These are phyloP conservation scores for Apogon talboti DNA, from an alignment of 2,797 vertebrate genomes.

Conservation along the genomic window DNA sequence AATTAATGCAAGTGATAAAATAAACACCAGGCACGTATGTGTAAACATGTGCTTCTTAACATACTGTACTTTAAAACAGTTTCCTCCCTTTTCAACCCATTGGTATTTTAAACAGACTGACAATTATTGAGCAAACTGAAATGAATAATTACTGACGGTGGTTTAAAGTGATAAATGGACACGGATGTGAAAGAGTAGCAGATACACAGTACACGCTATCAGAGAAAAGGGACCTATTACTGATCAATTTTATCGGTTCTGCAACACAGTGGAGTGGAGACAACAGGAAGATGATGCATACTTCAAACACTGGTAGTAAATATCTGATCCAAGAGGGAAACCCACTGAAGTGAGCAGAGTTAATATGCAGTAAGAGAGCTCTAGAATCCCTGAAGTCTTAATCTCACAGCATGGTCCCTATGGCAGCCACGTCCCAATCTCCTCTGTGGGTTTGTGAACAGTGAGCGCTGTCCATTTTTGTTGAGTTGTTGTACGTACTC, in stretches of 20 bases:
- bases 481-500: no score
- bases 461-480: no score
- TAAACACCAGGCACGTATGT: conserved; percentile 12
- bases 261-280: no score
- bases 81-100: conserved; percentile 7
- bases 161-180: conserved; percentile 37
- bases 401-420: neutral
- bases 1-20: conserved; percentile 41
- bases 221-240: conserved; percentile 34
- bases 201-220: conserved; percentile 31
- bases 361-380: conserved; percentile 13
- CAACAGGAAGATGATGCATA: conserved; percentile 11
- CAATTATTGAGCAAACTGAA: conserved; percentile 17
- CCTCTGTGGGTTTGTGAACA: no score
- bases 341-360: conserved; percentile 7
- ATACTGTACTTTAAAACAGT: neutral
- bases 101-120: neutral
- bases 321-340: conserved; percentile 40
- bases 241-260: conserved; percentile 47
- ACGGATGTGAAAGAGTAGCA: conserved; percentile 31
- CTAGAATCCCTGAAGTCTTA: neutral
- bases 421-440: no score
- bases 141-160: conserved; percentile 58
- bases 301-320: conserved; percentile 35
- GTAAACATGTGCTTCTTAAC: conserved; percentile 2